Conservation (phyloP, 2,888 invertebrate genomes). For the Tromatobia lineatoria region DNA sequence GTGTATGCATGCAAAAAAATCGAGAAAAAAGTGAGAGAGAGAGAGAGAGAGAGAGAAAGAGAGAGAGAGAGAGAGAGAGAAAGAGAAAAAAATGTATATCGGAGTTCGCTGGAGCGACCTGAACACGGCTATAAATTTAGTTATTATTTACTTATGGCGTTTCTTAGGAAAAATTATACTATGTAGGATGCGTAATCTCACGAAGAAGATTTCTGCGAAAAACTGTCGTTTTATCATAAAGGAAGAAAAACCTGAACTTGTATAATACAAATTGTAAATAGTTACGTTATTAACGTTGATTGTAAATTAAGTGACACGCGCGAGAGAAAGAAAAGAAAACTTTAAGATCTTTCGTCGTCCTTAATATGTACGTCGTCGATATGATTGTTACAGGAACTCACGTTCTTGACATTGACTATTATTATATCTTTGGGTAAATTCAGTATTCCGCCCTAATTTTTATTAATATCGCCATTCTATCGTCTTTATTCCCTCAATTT, state of each 20-base stretch:
- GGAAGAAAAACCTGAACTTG: slow-evolving; percentile 43
- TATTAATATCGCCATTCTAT: slow-evolving; percentile 41
- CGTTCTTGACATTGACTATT: slow-evolving; percentile 16
- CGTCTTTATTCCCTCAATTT: slow-evolving; percentile 3
- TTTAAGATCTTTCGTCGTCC: slow-evolving; percentile 7
- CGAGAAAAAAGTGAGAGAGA: slow-evolving; percentile 28
- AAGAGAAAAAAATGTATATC: slow-evolving; percentile 28
- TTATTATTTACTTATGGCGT: slow-evolving; percentile 44
- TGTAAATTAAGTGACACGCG: slow-evolving; percentile 37
- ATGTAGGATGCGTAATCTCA: slow-evolving; percentile 43
- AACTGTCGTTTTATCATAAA: slow-evolving; percentile 26
- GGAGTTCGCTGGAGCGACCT: slow-evolving; percentile 43
- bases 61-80: background rate
- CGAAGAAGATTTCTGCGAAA: slow-evolving; percentile 38
- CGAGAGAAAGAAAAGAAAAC: background rate
- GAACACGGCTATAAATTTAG: slow-evolving; percentile 59
- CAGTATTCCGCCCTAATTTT: slow-evolving; percentile 58
- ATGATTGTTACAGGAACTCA: slow-evolving; percentile 23
- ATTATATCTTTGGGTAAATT: slow-evolving; percentile 30
- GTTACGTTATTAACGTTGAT: slow-evolving; percentile 54
- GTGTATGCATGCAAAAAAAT: slow-evolving; percentile 16
- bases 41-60: slow-evolving; percentile 1
- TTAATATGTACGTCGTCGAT: slow-evolving; percentile 36
- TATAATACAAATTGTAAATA: slow-evolving; percentile 69
- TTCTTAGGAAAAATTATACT: slow-evolving; percentile 54